A percentile compares a stretch with the other conserved stretches of the same genome.
phyloP scores from a whole-genome alignment of 2,113 vertebrate genomes.

The Rhegmatorhina hoffmannsi region DNA sequence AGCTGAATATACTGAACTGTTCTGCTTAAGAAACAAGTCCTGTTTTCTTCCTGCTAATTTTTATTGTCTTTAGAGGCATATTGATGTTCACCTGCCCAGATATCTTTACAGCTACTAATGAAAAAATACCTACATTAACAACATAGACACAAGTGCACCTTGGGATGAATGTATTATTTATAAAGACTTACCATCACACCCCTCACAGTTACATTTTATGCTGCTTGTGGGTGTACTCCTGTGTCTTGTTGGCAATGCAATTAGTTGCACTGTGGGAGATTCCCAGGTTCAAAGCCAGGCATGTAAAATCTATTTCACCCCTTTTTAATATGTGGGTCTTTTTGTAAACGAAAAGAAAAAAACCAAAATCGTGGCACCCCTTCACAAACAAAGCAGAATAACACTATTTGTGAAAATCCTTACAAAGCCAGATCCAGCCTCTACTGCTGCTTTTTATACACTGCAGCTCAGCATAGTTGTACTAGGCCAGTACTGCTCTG shows the following conservation, averaged over 20 bases:
- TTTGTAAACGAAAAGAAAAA: constrained; percentile 47
- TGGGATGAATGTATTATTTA: constrained; percentile 65
- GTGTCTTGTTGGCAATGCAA: constrained; percentile 73
- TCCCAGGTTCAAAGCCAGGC: constrained; percentile 76
- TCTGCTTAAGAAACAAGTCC: constrained; percentile 24
- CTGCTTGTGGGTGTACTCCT: constrained; percentile 69
- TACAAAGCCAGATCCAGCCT: not conserved
- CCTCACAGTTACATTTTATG: constrained; percentile 61
- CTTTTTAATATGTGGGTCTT: constrained; percentile 63
- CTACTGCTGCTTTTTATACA: not conserved
- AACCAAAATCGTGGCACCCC: not conserved
- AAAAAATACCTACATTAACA: constrained; percentile 55
- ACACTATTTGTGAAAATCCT: constrained; percentile 23
- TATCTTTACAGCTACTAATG: constrained; percentile 5
- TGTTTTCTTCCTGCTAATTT: constrained; percentile 6
- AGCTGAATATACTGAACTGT: not conserved
- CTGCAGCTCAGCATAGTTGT: not conserved
- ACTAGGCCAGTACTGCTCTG: not conserved
- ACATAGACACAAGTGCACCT: constrained; percentile 28
- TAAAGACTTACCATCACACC: constrained; percentile 68
- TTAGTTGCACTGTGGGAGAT: constrained; percentile 77
- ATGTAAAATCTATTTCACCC: constrained; percentile 68
- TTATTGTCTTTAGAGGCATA: constrained; percentile 63
- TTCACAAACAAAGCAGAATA: constrained; percentile 49
- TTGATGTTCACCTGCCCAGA: constrained; percentile 59